Percentiles rank a stretch among this genome's conserved stretches.
Evolutionary conservation across 2,113 vertebrate species (phyloP).

Genomic region (Cryptomyrus ogoouensis): DNA sequence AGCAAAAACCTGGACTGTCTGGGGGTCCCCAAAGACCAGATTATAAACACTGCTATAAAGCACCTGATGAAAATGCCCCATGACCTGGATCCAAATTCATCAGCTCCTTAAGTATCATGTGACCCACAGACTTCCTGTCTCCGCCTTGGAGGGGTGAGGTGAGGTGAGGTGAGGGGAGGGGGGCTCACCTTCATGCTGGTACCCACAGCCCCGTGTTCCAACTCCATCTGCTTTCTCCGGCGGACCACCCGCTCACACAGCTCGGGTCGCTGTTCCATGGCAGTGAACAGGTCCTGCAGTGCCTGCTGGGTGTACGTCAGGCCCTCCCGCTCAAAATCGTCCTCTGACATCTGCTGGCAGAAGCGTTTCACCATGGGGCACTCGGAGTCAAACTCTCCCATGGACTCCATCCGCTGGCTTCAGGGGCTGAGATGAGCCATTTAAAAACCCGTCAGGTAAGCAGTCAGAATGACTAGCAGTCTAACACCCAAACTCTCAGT

Average conservation of each 20-base stretch:
- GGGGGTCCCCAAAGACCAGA: neutral
- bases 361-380: conserved; percentile 40
- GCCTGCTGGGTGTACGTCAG: conserved; percentile 39
- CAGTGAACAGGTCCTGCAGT: conserved; percentile 39
- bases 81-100: neutral
- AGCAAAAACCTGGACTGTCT: neutral
- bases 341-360: conserved; percentile 47
- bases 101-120: too few species aligned
- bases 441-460: neutral
- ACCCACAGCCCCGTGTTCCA: conserved; percentile 40
- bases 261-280: conserved; percentile 39
- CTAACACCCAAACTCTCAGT: neutral
- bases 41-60: neutral
- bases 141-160: neutral
- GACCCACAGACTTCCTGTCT: neutral
- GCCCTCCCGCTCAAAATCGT: conserved; percentile 49
- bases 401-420: conserved; percentile 39
- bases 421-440: neutral
- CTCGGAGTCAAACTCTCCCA: conserved; percentile 48
- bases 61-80: neutral
- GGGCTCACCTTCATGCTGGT: conserved; percentile 42
- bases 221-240: conserved; percentile 41
- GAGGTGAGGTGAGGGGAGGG: too few species aligned
- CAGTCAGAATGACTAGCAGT: neutral
- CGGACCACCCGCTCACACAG: conserved; percentile 42